A percentile compares a stretch with the other conserved stretches of the same genome.
phyloP scores from a whole-genome alignment of 35 echinoderm and acorn worm species.

The Amphiura filiformis region DNA sequence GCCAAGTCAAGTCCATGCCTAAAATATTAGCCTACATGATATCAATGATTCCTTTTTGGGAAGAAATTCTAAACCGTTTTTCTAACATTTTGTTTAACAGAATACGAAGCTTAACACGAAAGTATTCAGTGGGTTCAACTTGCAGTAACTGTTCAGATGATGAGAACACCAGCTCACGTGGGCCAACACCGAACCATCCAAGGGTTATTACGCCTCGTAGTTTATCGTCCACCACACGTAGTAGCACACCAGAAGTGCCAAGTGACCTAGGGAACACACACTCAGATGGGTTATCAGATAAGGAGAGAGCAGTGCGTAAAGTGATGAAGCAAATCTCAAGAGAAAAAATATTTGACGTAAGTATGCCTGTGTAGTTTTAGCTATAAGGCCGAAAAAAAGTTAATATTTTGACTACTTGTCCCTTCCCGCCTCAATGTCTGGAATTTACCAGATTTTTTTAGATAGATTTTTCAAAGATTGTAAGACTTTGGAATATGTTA shows the following conservation, averaged over 20 bases:
- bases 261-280: slow-evolving; percentile 51
- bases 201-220: slow-evolving; percentile 22
- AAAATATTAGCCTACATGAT: too few species aligned
- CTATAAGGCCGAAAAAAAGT: not conserved
- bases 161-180: slow-evolving; percentile 50
- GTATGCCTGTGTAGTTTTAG: not conserved
- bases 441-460: too few species aligned
- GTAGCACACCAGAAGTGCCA: slow-evolving; percentile 30
- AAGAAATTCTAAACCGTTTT: too few species aligned
- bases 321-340: slow-evolving; percentile 88
- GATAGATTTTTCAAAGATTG: too few species aligned
- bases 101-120: slow-evolving; percentile 32
- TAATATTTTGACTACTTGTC: not conserved
- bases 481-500: too few species aligned
- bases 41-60: too few species aligned
- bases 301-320: slow-evolving; percentile 69
- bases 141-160: slow-evolving; percentile 59
- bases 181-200: slow-evolving; percentile 30
- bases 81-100: too few species aligned
- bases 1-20: too few species aligned
- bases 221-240: slow-evolving; percentile 26
- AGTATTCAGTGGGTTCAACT: slow-evolving; percentile 50
- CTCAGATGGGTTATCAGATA: slow-evolving; percentile 87
- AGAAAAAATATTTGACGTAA: slow-evolving; percentile 84
- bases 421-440: not conserved